Conservation (phyloP, 2,888 invertebrate genomes). For the Conomelus anceps region DNA sequence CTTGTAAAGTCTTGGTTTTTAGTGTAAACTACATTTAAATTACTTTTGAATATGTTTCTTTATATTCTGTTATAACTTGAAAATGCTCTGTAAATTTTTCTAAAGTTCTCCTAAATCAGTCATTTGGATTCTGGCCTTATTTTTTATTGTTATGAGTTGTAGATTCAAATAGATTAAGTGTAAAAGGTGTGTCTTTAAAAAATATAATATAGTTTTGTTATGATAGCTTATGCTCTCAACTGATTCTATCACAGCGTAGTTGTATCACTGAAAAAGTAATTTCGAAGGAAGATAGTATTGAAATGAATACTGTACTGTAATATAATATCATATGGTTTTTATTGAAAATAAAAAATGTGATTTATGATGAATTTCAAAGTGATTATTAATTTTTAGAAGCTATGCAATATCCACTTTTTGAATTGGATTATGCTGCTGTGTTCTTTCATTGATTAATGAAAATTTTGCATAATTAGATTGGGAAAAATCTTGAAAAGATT, state of each 20-base stretch:
- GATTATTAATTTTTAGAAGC: background rate
- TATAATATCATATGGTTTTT: background rate
- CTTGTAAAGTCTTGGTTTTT: background rate
- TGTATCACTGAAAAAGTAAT: too few relatives aligned
- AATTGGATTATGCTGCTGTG: background rate
- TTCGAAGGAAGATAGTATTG: too few relatives aligned
- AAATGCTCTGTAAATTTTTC: background rate
- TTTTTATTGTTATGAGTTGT: background rate
- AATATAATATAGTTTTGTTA: background rate
- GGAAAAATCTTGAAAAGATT: background rate
- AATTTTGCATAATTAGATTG: background rate
- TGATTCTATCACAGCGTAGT: background rate
- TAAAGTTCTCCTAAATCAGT: background rate
- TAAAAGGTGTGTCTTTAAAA: background rate
- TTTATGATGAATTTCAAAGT: background rate
- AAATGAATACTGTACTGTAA: too few relatives aligned
- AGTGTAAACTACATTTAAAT: background rate
- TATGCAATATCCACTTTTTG: too few relatives aligned
- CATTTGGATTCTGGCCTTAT: background rate
- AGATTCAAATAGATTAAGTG: background rate
- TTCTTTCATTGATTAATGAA: background rate
- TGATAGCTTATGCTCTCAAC: background rate
- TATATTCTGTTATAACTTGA: too few relatives aligned
- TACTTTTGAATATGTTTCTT: background rate
- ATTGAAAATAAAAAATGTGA: background rate